Base-by-base conservation (phyloP, 2,888 invertebrate species). In the Mythimna impura region DNA sequence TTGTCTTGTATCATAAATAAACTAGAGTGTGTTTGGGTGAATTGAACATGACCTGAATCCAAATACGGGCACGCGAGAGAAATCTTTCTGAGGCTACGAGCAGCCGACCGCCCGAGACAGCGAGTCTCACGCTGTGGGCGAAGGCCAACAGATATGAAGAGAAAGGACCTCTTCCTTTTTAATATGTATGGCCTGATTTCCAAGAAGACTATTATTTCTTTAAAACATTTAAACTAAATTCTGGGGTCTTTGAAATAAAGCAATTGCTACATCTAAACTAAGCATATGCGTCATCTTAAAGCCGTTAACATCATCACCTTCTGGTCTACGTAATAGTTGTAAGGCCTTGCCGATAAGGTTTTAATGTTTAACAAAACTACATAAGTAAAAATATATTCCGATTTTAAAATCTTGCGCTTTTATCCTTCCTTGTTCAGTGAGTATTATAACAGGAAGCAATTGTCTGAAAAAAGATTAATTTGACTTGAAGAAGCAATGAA, bases 51-150 rank as follows among this genome's bases (percentile, higher is more conserved):
- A 93, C 95, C 95, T 93, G 93, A 94, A 95, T 95, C 92, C 92
- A 83, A 94, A 94, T 94, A 95, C 93, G 94, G 94, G 91, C 91
- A 91, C 92, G 90, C 91, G 89, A 95, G 95, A 94, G 95, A 95
- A 95, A 95, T 95, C 93, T 94, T 85, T 87, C 88, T 89, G 87
- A 82, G 87, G 86, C 85, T 86, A 85, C 88, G 89, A 86, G 86
- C 78, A 87, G 81, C 85, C 86, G 81, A 86, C 76, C 86, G 82
- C 84, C 86, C 86, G 82, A 84, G 67, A 85, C 86, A 86, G 82
- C 81, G 82, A 78, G 80, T 78, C 85, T 83, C 87, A 82, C 83
- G 73, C 86, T 82, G 87, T 84, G 87, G 87, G 87, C 90, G 84
- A 77, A 81, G 87, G 86, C 90, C 84, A 76, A 81, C 77, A 72